Evolutionary conservation across 2,888 invertebrate species (phyloP).

Genomic region (Apamea anceps): DNA sequence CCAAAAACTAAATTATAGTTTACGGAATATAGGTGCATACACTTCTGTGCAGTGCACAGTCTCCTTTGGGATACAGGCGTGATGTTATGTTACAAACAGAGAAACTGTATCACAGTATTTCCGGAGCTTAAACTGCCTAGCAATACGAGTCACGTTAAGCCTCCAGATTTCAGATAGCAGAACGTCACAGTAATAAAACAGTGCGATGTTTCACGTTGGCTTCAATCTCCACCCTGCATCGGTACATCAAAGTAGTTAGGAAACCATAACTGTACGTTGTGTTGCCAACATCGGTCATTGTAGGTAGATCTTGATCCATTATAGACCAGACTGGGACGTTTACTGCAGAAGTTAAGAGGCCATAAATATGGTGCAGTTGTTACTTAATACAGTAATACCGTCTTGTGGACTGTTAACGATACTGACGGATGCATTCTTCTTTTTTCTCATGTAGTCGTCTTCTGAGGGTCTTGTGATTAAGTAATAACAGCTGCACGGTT

Average conservation of each 20-base stretch:
- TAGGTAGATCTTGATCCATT: constrained; percentile 13
- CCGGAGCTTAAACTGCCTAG: too few species aligned
- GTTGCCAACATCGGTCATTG: constrained; percentile 42
- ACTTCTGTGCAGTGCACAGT: neutral
- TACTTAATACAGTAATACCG: constrained; percentile 8
- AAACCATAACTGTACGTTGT: constrained; percentile 40
- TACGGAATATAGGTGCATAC: too few species aligned
- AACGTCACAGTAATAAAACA: neutral
- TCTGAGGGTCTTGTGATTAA: neutral
- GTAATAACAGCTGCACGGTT: too few species aligned
- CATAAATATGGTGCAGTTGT: constrained; percentile 33
- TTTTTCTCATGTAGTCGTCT: neutral
- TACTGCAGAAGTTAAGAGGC: constrained; percentile 27
- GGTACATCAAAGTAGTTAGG: constrained; percentile 30
- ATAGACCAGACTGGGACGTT: constrained; percentile 20
- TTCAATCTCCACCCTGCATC: constrained; percentile 17
- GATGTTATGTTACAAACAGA: too few species aligned
- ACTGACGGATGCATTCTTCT: neutral
- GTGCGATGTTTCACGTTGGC: neutral
- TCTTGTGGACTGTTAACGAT: neutral
- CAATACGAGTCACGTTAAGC: neutral
- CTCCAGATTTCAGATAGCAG: neutral
- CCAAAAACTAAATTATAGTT: neutral
- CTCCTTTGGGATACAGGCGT: neutral
- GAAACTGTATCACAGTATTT: neutral